These are phyloP conservation scores for Bos javanicus DNA, from an alignment of 2,113 vertebrate genomes.

Conservation along the genomic window DNA sequence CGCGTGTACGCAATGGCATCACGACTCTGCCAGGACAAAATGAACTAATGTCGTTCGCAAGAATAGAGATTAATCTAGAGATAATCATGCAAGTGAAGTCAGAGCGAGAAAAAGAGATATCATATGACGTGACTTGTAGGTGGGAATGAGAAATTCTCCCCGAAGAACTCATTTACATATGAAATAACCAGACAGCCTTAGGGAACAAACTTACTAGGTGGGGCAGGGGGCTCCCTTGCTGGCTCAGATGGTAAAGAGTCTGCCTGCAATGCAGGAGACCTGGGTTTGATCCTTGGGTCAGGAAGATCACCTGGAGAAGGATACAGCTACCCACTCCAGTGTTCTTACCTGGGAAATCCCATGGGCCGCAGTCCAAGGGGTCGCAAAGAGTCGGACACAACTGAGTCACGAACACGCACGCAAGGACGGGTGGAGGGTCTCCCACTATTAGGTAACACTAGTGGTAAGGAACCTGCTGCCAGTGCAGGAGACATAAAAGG, in stretches of 20 bases:
- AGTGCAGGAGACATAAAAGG: rapidly evolving
- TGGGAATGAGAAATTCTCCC: background rate
- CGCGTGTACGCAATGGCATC: rapidly evolving
- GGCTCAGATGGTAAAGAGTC: background rate
- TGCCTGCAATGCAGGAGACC: background rate
- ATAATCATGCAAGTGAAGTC: background rate
- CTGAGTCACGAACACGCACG: background rate
- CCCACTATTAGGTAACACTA: rapidly evolving
- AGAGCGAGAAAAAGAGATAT: background rate
- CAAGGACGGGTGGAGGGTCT: background rate
- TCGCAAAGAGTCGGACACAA: rapidly evolving
- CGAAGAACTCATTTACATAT: rapidly evolving
- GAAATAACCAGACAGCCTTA: background rate
- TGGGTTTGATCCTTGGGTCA: background rate
- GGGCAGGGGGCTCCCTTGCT: background rate
- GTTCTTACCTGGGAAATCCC: background rate
- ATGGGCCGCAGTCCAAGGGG: background rate
- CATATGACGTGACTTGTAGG: background rate
- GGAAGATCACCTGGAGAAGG: background rate
- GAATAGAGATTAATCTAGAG: background rate
- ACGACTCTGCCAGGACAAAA: background rate
- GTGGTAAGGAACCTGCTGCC: background rate
- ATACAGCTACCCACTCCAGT: background rate
- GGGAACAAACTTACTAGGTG: background rate
- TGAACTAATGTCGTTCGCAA: background rate